phyloP scores from a whole-genome alignment of 2,113 vertebrate species.

The Callocephalon fimbriatum region DNA sequence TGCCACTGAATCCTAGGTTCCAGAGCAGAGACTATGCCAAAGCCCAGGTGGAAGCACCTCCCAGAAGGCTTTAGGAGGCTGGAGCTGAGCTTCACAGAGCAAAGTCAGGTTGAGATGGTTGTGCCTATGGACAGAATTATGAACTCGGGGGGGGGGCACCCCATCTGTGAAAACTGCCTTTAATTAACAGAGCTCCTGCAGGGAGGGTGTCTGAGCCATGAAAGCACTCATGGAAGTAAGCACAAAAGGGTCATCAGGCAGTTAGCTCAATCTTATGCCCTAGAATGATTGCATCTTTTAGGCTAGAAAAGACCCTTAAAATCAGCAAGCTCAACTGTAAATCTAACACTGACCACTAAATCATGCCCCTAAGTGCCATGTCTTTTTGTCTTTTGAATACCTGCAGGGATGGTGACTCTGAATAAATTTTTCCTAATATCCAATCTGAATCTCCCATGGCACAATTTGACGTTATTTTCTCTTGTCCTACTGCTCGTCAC shows the following conservation, averaged over 20 bases:
- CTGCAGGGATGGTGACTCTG: neutral
- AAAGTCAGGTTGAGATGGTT: neutral
- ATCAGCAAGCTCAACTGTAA: neutral
- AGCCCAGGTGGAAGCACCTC: neutral
- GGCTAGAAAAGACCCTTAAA: neutral
- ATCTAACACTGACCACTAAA: neutral
- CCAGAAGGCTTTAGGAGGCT: neutral
- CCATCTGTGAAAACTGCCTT: neutral
- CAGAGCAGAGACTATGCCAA: neutral
- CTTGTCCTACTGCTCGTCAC: neutral
- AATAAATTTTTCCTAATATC: neutral
- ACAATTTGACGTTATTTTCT: neutral
- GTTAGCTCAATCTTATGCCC: neutral
- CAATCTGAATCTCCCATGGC: neutral
- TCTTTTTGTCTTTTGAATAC: neutral
- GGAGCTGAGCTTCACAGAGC: neutral
- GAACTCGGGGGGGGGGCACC: neutral
- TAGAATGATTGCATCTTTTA: neutral
- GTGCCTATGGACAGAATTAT: fast-evolving
- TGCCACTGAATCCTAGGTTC: neutral
- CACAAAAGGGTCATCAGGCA: fast-evolving
- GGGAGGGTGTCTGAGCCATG: neutral
- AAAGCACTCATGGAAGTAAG: neutral
- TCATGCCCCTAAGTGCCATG: fast-evolving
- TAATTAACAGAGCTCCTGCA: neutral